Evolutionary conservation across 2,113 vertebrate genomes (phyloP), one percentile per base, ranked within the genome.

Genomic region (Anolis carolinensis): DNA sequence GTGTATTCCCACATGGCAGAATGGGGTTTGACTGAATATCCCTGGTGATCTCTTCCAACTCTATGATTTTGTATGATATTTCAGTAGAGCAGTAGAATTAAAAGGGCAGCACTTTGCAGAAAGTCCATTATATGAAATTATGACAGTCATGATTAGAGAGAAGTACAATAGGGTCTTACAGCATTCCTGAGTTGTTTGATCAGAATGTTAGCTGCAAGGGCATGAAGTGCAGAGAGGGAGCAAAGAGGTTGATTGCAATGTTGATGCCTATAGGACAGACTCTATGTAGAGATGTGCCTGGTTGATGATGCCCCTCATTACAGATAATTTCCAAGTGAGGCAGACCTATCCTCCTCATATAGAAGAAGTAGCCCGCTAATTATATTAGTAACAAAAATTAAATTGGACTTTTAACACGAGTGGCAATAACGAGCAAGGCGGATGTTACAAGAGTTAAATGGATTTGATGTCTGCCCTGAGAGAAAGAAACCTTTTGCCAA

Each of bases 101-200:
- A 0, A 5, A 65, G 70, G 83, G 1, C 82, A 87, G 67, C 52
- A 27, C 39, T 25, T 81, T n/a, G 76, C 86, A 89, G 63, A 65
- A 85, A 79, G 50, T 72, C 76, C 82, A 74, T 83, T 86, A 67
- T 67, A 39, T 62, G 62, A 78, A 91, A 88, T 70, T 34, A 87
- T 21, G 85, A 25, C n/a, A 83, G 9, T n/a, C 18, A 1, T 79
- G 82, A 72, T 44, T 82, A 20, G 85, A 32, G 44, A 1, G 16
- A 89, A 79, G 81, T 91, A 73, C 81, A 78, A 44, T 2, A 76
- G 75, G 70, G 21, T 0, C 48, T 89, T 67, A 14, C 55, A 8
- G 82, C 65, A 70, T 0, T 82, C 77, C 68, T 32, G 27, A 90
- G 9, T 71, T 73, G 39, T 80, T 79, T 89, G 34, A 34, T 91